Evolutionary conservation across 1,140 invertebrate genomes (phyloP).

Genomic region (Philaenus spumarius): DNA sequence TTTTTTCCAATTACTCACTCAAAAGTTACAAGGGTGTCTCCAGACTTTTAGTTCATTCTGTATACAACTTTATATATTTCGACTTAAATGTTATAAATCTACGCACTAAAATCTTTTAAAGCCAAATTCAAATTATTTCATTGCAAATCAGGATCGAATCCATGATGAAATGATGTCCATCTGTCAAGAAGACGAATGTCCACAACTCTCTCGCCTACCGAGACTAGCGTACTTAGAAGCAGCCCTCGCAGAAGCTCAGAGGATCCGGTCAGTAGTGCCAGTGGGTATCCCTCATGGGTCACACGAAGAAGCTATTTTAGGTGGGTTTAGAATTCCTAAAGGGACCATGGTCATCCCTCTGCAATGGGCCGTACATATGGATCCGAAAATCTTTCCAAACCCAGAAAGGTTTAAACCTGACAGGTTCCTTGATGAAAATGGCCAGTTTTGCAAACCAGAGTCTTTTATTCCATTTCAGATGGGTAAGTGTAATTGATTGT

Average conservation of each 20-base stretch:
- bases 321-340: constrained; percentile 52
- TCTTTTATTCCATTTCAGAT: constrained; percentile 80
- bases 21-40: too few species aligned
- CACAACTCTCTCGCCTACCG: constrained; percentile 43
- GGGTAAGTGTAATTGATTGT: too few species aligned
- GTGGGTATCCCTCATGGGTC: constrained; percentile 76
- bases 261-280: constrained; percentile 70
- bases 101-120: too few species aligned
- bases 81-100: too few species aligned
- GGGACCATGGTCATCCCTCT: constrained; percentile 64
- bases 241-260: constrained; percentile 63
- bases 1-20: too few species aligned
- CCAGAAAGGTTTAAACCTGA: constrained; percentile 65
- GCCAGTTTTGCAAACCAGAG: constrained; percentile 48
- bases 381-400: constrained; percentile 59
- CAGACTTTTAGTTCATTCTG: too few species aligned
- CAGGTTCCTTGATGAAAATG: constrained; percentile 62
- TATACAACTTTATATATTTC: too few species aligned
- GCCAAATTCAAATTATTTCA: too few species aligned
- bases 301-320: constrained; percentile 52
- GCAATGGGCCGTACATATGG: constrained; percentile 78
- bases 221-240: constrained; percentile 52
- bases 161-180: constrained; percentile 45
- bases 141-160: constrained; percentile 50
- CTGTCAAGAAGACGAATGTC: constrained; percentile 33